Conservation (phyloP, 2,888 invertebrate genomes). For the Synanthedon vespiformis region DNA sequence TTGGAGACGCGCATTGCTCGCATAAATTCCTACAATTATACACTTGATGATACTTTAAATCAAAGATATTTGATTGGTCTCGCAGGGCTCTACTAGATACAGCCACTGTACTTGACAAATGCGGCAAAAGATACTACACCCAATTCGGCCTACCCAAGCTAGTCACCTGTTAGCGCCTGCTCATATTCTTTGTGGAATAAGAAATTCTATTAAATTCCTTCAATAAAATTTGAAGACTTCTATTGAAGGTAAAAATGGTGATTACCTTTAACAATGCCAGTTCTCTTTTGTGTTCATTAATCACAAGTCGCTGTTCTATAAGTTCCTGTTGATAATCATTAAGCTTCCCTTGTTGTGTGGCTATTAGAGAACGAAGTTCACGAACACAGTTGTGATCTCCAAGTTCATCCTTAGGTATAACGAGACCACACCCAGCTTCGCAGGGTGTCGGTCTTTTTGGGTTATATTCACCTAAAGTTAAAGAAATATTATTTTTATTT, state of each 20-base stretch:
- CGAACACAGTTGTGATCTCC: slow-evolving; percentile 95
- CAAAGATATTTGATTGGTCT: too few species aligned
- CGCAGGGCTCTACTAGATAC: too few species aligned
- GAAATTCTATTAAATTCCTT: not conserved
- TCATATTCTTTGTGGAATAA: not conserved
- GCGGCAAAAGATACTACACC: too few species aligned
- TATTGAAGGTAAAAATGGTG: not conserved
- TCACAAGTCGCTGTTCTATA: slow-evolving; percentile 86
- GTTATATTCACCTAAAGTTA: slow-evolving; percentile 71
- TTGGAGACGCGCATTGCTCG: slow-evolving; percentile 92
- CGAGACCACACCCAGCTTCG: slow-evolving; percentile 92
- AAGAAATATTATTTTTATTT: too few species aligned
- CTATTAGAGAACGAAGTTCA: slow-evolving; percentile 85
- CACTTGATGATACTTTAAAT: too few species aligned
- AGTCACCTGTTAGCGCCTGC: too few species aligned
- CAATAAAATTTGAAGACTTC: not conserved
- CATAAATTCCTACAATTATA: slow-evolving; percentile 81
- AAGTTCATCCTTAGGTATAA: slow-evolving; percentile 94
- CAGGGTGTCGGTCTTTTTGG: slow-evolving; percentile 94
- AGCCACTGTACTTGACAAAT: too few species aligned
- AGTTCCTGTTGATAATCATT: slow-evolving; percentile 89
- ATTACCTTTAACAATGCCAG: slow-evolving; percentile 85
- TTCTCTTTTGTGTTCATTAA: slow-evolving; percentile 91
- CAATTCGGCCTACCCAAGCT: too few species aligned
- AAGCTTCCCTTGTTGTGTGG: slow-evolving; percentile 88